These are phyloP conservation scores for Parazoanthus atlanticus DNA, from an alignment of 92 coral and sea anemone genomes.

Conservation along the genomic window DNA sequence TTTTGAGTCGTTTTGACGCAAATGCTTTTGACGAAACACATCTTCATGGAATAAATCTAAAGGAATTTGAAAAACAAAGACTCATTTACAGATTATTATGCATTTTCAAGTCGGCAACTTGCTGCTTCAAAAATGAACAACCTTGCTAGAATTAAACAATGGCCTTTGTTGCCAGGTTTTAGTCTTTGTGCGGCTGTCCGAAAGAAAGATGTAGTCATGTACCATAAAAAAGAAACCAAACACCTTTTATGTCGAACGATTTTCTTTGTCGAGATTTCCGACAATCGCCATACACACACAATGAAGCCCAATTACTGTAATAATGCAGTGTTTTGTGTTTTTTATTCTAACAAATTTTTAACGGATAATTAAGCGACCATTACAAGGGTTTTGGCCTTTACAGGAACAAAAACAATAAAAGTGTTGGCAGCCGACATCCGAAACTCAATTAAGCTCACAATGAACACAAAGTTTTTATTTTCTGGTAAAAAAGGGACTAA, in stretches of 20 bases:
- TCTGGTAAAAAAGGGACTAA: background rate
- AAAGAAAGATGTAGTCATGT: background rate
- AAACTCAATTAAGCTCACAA: background rate
- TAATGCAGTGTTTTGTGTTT: background rate
- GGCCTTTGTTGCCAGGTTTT: background rate
- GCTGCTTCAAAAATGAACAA: background rate
- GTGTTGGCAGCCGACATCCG: background rate
- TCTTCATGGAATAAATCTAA: background rate
- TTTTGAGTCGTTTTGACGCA: slow-evolving; percentile 37
- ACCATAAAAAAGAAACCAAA: background rate
- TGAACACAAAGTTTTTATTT: background rate
- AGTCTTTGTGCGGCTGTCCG: background rate
- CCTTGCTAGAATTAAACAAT: background rate
- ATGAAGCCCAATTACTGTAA: slow-evolving; percentile 17
- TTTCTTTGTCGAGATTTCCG: slow-evolving; percentile 7
- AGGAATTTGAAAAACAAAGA: background rate
- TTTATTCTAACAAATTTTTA: background rate
- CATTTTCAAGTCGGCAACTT: background rate
- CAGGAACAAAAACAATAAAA: background rate
- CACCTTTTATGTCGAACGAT: background rate
- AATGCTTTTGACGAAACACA: slow-evolving; percentile 4
- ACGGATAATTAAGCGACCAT: background rate
- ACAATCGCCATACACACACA: slow-evolving; percentile 14
- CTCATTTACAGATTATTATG: background rate
- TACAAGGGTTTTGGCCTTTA: background rate